phyloP scores from a whole-genome alignment of 2,888 invertebrate genomes.

The Lasioglossum pauxillum region DNA sequence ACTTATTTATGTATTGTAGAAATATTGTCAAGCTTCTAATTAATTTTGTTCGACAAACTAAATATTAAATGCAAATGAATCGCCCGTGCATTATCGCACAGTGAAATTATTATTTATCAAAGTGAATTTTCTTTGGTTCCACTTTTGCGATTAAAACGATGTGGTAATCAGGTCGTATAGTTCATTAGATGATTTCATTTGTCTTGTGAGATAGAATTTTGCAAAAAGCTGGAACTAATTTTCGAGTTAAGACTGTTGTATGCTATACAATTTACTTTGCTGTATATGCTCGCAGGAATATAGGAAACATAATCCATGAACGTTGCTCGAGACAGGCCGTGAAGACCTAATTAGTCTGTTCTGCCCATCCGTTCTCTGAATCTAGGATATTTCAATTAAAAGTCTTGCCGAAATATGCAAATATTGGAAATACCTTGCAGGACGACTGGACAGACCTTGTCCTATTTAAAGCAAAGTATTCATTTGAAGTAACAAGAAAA shows the following conservation, averaged over 20 bases:
- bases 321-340: neutral
- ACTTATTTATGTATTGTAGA: neutral
- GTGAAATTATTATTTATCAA: neutral
- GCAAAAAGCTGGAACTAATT: neutral
- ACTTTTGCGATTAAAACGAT: neutral
- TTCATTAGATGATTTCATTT: neutral
- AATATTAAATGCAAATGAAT: neutral
- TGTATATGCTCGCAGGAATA: neutral
- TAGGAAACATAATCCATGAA: neutral
- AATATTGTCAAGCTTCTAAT: neutral
- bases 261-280: neutral
- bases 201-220: neutral
- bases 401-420: neutral
- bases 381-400: neutral
- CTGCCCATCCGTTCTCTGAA: neutral
- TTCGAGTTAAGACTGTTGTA: neutral
- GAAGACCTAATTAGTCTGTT: neutral
- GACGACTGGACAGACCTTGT: too few relatives aligned
- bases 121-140: neutral
- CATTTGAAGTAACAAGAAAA: too few relatives aligned
- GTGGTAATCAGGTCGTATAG: neutral
- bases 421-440: too few relatives aligned
- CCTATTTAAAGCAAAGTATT: too few relatives aligned
- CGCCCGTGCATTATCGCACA: neutral
- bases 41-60: neutral